Conservation (phyloP, 2,888 invertebrate genomes). For the Hypolimnas misippus region DNA sequence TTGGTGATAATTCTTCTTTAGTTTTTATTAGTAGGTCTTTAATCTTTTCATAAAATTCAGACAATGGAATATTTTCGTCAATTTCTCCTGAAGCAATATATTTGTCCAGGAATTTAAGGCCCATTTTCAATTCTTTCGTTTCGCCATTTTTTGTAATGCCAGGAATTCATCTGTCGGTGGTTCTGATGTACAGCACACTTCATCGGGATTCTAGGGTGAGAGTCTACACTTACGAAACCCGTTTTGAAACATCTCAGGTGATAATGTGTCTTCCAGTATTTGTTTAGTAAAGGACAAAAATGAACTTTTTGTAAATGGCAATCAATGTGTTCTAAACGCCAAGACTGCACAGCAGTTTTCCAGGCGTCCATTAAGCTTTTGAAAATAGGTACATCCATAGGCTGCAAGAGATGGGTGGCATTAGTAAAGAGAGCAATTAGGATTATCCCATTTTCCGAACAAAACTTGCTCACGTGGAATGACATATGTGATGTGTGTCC, state of each 20-base stretch:
- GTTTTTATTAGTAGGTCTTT: too few relatives aligned
- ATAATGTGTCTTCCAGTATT: neutral
- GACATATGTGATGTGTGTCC: conserved; percentile 36
- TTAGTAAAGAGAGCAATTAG: conserved; percentile 50
- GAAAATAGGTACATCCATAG: conserved; percentile 59
- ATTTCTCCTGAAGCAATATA: too few relatives aligned
- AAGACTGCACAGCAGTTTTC: conserved; percentile 13
- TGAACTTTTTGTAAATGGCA: conserved; percentile 14
- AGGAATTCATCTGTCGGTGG: too few relatives aligned
- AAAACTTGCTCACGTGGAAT: conserved; percentile 35
- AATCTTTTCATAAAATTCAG: too few relatives aligned
- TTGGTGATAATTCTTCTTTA: too few relatives aligned
- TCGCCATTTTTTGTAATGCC: too few relatives aligned
- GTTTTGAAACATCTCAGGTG: neutral
- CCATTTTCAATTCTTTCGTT: too few relatives aligned
- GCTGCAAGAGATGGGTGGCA: conserved; percentile 60
- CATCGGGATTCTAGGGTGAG: neutral
- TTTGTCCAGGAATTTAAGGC: too few relatives aligned
- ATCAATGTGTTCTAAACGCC: conserved; percentile 28
- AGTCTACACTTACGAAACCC: conserved; percentile 1
- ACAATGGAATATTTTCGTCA: too few relatives aligned
- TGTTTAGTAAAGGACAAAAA: conserved; percentile 4
- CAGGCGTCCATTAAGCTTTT: conserved; percentile 48
- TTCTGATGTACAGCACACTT: neutral
- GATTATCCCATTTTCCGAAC: conserved; percentile 30